Percentiles rank a stretch among this genome's conserved stretches.
Conservation (phyloP, 2,888 invertebrate species). For the Mythimna lalbum region DNA sequence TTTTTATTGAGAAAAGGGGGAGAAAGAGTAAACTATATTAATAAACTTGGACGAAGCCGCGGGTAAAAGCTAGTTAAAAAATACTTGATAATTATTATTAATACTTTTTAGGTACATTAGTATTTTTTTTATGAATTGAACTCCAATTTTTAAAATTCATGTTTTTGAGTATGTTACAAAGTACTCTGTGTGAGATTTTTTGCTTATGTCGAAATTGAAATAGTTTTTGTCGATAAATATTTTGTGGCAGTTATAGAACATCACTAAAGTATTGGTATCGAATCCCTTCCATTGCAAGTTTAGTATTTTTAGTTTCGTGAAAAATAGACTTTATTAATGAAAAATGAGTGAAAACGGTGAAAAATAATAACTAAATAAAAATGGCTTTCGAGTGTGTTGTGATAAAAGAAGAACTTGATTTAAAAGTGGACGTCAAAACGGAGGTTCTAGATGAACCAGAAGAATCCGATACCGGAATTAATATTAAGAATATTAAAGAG, state of each 20-base stretch:
- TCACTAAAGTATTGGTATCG: neutral
- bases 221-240: neutral
- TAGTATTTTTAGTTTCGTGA: neutral
- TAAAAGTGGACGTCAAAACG: constrained; percentile 13
- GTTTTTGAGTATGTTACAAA: too few species aligned
- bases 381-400: constrained; percentile 45
- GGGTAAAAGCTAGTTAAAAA: too few species aligned
- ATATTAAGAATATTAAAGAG: constrained; percentile 22
- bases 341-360: neutral
- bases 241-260: neutral
- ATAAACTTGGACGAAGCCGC: too few species aligned
- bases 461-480: constrained; percentile 20
- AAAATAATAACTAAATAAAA: neutral
- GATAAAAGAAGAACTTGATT: constrained; percentile 53
- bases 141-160: neutral
- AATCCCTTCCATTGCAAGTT: neutral
- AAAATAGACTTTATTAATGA: constrained; percentile 3
- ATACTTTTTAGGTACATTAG: too few species aligned
- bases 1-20: too few species aligned
- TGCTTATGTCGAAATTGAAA: neutral
- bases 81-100: too few species aligned
- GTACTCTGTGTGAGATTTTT: too few species aligned
- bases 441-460: neutral
- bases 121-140: too few species aligned
- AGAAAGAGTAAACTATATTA: too few species aligned